Base-by-base conservation (phyloP, 2,797 vertebrate species). In the Ataeniobius toweri region DNA sequence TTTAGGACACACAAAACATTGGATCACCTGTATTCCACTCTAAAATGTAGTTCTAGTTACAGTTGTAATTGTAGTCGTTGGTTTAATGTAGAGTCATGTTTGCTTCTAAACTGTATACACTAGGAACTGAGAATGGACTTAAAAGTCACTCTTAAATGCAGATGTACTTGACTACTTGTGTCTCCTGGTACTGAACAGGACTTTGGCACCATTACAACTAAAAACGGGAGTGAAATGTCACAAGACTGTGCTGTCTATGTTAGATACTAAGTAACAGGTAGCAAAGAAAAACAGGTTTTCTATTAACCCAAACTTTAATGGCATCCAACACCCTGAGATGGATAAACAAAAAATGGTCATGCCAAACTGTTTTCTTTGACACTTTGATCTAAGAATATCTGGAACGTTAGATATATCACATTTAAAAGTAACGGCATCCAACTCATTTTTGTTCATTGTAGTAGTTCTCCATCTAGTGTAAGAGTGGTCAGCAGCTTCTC, bases 221-320 rank as follows among this genome's bases (percentile, higher is more conserved):
- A n/a, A 67, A 67, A 53, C 5, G 36, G n/a, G 20, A 69, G 5
- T 20, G 44, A 67, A 75, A 84, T 0, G 68, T 93, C 93, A 93
- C 86, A 71, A 87, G 93, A 91, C 89, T 41, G 2, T 4, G 39
- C n/a, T 28, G n/a, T 24, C 1, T 48, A 26, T 74, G 61, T 51
- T 36, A 20, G 85, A 72, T 91, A 92, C 80, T 94, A 88, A 94
- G 89, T 94, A 94, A 94, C 92, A 59, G n/a, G 71, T 22, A 74
- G 55, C 36, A 63, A 84, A 82, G 80, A 78, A 67, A 73, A 84
- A 74, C 79, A 80, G 78, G 76, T 95, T 95, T 87, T 67, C 70
- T 77, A 95, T 95, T 95, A 95, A 95, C 94, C 50, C 74, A 76
- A 79, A 75, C 65, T 50, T 75, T 72, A 71, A 77, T 75, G 51